phyloP scores from a whole-genome alignment of 2,113 vertebrate genomes.

The Casuarius casuarius region DNA sequence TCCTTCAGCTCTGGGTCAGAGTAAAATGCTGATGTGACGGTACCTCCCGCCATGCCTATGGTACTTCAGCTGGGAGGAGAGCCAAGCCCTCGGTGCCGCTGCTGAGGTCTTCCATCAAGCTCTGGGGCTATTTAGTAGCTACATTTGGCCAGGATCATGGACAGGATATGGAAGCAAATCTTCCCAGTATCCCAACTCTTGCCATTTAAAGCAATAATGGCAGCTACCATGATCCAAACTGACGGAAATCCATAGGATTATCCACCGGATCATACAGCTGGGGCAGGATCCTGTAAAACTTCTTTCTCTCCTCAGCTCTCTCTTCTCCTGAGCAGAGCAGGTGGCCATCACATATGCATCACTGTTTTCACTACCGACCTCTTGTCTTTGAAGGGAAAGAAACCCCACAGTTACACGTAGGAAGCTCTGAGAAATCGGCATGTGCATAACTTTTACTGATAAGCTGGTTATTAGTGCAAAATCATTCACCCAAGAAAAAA shows the following conservation, averaged over 20 bases:
- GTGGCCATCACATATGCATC: neutral
- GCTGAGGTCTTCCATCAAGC: neutral
- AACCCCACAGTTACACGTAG: neutral
- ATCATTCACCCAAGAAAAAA: slow-evolving; percentile 1
- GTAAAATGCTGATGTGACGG: neutral
- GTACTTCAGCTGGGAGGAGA: neutral
- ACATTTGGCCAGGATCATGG: neutral
- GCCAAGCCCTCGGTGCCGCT: neutral
- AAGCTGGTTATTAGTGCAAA: slow-evolving; percentile 35
- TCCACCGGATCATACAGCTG: neutral
- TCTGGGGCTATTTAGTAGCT: neutral
- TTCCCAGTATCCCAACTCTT: neutral
- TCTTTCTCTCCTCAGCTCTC: neutral
- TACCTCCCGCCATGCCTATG: neutral
- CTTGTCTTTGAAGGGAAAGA: neutral
- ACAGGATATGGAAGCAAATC: neutral
- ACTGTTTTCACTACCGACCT: neutral
- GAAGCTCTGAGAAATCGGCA: neutral
- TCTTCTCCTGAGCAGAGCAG: neutral
- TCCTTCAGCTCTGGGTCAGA: neutral
- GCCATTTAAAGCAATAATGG: neutral
- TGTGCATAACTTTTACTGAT: slow-evolving; percentile 2
- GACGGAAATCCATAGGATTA: neutral
- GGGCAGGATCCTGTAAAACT: neutral
- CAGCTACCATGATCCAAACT: neutral